Evolutionary conservation across 92 coral and sea anemone genomes (phyloP), one percentile per base, ranked within the genome.

Genomic region (Galaxea fascicularis): DNA sequence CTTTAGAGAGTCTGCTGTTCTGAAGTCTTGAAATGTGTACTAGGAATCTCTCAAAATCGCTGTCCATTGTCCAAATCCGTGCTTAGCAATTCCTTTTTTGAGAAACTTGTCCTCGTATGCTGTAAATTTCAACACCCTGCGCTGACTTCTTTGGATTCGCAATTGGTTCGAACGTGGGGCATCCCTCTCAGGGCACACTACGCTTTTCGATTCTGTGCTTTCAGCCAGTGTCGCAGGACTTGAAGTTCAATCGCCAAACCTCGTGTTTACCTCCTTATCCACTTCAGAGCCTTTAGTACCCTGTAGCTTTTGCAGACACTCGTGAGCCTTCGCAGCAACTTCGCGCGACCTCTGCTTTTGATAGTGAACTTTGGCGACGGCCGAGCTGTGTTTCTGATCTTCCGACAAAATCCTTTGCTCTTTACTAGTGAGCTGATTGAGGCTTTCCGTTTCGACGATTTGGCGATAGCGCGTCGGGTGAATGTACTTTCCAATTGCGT

Each of bases 401-500:
- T 82, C 77, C 1, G 91, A 88, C 18, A 74, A 26, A 29, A 71
- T 76, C 11, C 53, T 22, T 82, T 84, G 85, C 69, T 77, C 89
- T 53, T 62, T 67, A 12, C 47, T 72, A 56, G 21, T 74, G 49
- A 87, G 90, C 59, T 26, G 27, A 18, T 58, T 30, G 68, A 68
- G 65, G 78, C 90, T 80, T 72, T 60, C 82, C 39, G 90, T 87
- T 76, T 88, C 88, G 62, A 74, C 88, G 58, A 76, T 88, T 69
- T 82, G 93, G 70, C 83, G 30, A 65, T 21, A 85, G 44, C 92
- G 44, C 27, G 82, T 85, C 35, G 86, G 92, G 65, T 89, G 93
- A 68, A 90, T 76, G 66, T 90, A 83, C 76, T 77, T 71, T 58
- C 92, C 89, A 51, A 74, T 90, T 17, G 90, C 90, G 71, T 86